phyloP scores from a whole-genome alignment of 2,797 vertebrate genomes.

The Pseudomugil tenellus region DNA sequence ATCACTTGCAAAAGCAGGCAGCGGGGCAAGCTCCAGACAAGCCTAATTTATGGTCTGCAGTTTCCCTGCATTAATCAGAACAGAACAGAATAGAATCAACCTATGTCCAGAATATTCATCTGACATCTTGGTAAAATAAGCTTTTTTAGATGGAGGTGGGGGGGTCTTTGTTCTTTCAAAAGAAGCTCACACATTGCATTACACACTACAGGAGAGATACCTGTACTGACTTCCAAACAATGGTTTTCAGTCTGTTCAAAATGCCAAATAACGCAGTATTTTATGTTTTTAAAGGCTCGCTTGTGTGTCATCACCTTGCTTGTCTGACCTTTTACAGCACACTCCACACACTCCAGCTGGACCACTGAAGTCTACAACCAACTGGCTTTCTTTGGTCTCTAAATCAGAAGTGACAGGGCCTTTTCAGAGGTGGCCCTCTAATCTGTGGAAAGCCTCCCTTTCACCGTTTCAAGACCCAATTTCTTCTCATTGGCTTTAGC shows the following conservation, averaged over 20 bases:
- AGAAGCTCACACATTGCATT: neutral
- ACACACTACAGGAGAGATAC: neutral
- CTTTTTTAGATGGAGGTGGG: conserved; percentile 17
- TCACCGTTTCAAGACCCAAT: neutral
- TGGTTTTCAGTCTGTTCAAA: neutral
- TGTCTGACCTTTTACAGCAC: neutral
- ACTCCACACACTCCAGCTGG: neutral
- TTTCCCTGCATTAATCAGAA: conserved; percentile 19
- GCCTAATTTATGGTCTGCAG: conserved; percentile 25
- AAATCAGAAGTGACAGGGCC: neutral
- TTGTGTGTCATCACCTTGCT: neutral
- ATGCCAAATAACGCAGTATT: neutral
- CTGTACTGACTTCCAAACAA: neutral
- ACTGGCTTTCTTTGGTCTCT: neutral
- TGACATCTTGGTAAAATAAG: conserved; percentile 22
- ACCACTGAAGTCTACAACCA: neutral
- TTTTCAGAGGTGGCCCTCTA: neutral
- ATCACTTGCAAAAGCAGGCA: conserved; percentile 35
- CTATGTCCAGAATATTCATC: conserved; percentile 1
- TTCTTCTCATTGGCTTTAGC: neutral
- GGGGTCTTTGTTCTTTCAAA: neutral
- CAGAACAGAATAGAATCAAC: neutral
- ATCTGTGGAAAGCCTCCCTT: neutral
- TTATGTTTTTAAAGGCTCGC: neutral
- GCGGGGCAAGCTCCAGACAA: conserved; percentile 36